Evolutionary conservation across 1,140 invertebrate species (phyloP).

Genomic region (Hyles vespertilio): DNA sequence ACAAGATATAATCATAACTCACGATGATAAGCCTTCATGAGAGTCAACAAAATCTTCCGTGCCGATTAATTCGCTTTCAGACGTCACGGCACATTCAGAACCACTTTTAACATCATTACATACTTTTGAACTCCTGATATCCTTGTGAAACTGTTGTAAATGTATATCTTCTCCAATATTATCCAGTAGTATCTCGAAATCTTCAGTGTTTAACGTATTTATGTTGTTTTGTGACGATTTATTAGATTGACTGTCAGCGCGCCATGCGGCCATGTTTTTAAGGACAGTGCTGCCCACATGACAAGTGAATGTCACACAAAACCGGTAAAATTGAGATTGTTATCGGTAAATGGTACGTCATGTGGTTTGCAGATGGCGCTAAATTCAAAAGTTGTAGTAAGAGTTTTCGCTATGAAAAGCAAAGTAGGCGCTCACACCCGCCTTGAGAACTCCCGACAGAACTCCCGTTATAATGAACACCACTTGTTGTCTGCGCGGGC

Average conservation of each 20-base stretch:
- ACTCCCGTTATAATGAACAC: constrained; percentile 74
- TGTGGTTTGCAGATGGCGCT: constrained; percentile 32
- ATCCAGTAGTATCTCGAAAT: constrained; percentile 10
- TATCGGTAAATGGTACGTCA: constrained; percentile 5
- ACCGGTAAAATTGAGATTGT: constrained; percentile 6
- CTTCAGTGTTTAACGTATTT: constrained; percentile 22
- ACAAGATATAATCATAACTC: constrained; percentile 26
- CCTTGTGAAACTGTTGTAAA: constrained; percentile 4
- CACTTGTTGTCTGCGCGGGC: constrained; percentile 70
- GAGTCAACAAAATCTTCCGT: constrained; percentile 28
- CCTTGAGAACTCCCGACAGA: constrained; percentile 56
- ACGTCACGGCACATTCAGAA: constrained; percentile 26
- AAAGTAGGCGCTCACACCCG: constrained; percentile 48
- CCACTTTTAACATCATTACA: constrained; percentile 16
- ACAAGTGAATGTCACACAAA: constrained; percentile 6
- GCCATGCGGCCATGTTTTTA: constrained; percentile 61
- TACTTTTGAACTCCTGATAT: neutral
- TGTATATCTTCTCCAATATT: constrained; percentile 17
- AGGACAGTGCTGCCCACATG: constrained; percentile 4
- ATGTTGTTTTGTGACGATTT: constrained; percentile 35
- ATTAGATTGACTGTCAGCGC: constrained; percentile 43
- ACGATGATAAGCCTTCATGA: constrained; percentile 31
- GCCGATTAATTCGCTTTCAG: constrained; percentile 31
- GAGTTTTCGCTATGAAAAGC: constrained; percentile 29
- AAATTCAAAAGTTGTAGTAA: constrained; percentile 24